Percentiles rank a stretch among this genome's conserved stretches.
Evolutionary conservation across 2,113 vertebrate genomes (phyloP).

Genomic region (Saccopteryx leptura): DNA sequence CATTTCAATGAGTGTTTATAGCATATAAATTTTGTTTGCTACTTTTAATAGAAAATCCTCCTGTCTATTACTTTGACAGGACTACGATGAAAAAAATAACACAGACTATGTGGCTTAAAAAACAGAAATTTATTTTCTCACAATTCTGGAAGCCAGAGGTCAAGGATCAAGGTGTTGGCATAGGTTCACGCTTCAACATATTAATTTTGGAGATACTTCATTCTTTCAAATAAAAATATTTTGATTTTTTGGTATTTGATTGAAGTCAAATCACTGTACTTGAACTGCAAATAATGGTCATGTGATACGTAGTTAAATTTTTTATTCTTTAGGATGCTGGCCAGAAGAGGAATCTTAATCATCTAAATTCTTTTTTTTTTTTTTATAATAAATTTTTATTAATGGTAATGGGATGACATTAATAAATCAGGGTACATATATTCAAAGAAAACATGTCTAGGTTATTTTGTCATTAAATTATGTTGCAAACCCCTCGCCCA

Average conservation of each 20-base stretch:
- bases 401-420: too few relatives aligned
- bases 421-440: too few relatives aligned
- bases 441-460: too few relatives aligned
- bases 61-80: not conserved
- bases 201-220: not conserved
- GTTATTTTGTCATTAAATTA: too few relatives aligned
- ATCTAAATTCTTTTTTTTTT: not conserved
- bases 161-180: not conserved
- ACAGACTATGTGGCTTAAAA: not conserved
- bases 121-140: not conserved
- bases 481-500: too few relatives aligned
- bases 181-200: not conserved
- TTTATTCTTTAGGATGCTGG: not conserved
- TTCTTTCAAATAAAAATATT: constrained; percentile 6
- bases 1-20: not conserved
- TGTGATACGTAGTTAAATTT: not conserved
- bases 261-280: not conserved
- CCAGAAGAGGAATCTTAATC: not conserved
- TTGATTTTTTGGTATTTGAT: not conserved
- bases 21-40: not conserved
- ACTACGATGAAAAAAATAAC: not conserved
- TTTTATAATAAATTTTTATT: too few relatives aligned
- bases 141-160: not conserved
- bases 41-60: not conserved
- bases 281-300: not conserved